Percentiles rank a stretch among this genome's conserved stretches.
phyloP scores from a whole-genome alignment of 2,113 vertebrate species.

The Charadrius vociferus region DNA sequence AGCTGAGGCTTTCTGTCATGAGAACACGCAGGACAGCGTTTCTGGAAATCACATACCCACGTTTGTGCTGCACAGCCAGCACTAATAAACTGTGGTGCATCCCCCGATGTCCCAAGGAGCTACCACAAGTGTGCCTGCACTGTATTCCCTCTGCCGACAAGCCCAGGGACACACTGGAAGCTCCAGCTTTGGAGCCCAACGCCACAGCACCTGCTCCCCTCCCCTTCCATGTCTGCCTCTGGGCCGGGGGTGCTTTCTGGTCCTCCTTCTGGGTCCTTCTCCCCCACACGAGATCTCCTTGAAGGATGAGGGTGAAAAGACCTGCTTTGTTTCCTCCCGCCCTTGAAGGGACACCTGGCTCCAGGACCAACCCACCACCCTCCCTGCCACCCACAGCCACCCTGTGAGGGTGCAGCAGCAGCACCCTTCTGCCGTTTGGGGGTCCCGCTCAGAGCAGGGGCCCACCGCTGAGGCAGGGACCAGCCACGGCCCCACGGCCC shows the following conservation, averaged over 20 bases:
- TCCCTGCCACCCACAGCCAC: background rate
- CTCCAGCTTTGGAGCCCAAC: fast-evolving
- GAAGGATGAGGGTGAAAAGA: background rate
- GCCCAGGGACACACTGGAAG: fast-evolving
- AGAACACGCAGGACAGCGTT: fast-evolving
- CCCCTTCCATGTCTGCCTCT: fast-evolving
- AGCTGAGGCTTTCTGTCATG: background rate
- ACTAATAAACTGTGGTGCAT: fast-evolving
- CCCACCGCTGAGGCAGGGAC: background rate
- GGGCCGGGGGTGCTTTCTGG: too few relatives aligned
- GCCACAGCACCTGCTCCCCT: background rate
- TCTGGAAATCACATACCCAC: background rate
- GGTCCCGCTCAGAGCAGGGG: too few relatives aligned
- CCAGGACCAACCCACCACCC: background rate
- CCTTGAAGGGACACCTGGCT: background rate
- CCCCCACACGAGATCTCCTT: fast-evolving
- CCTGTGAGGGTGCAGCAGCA: background rate
- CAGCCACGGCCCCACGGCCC: background rate
- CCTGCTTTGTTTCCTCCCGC: too few relatives aligned
- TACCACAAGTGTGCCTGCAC: fast-evolving
- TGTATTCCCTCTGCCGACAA: fast-evolving
- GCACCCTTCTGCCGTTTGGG: background rate
- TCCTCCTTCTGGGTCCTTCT: background rate
- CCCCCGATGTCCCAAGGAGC: too few relatives aligned
- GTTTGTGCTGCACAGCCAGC: background rate